Evolutionary conservation across 2,113 vertebrate species (phyloP), one percentile per base, ranked within the genome.

Genomic region (Scopus umbretta): DNA sequence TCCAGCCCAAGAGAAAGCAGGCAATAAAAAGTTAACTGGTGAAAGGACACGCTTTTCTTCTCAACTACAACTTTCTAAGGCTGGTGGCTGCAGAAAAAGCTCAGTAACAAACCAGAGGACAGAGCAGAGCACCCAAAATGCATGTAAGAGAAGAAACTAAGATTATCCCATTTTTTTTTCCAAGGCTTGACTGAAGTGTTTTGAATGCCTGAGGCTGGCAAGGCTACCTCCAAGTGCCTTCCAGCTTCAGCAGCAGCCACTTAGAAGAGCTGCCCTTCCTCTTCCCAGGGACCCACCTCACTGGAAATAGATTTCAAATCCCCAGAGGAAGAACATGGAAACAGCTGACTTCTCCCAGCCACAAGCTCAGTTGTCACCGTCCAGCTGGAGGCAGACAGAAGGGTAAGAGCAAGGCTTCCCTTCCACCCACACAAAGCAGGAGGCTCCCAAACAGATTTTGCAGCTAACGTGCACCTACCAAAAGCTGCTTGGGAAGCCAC

Each of bases 231-330:
- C 12, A 7, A 88, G 30, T 4, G 56, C 78, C 74, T 92, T 45
- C 58, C 32, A 53, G 58, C 47, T 79, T 52, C 63, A 81, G 71
- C 72, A 95, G 52, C 82, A 86, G 25, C 56, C 80, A 32, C 47
- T 73, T n/a, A 17, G 21, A 90, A 86, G 53, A 42, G 42, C 61
- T 87, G 91, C 49, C 63, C 43, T 88, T 90, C 56, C 71, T 95
- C 79, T 83, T 94, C 92, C 88, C 90, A 93, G 74, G 75, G 85
- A 82, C 55, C 81, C 81, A 95, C 67, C 85, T 91, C 85, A 21
- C 90, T 95, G 90, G 59, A 94, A 97, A 95, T 32, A 94, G 92
- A 96, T 67, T 86, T 80, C 63, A 58, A 92, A n/a, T 84, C 94
- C 78, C 68, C 68, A 52, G 94, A 93, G 86, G 63, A 87, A 89